Percentiles rank a stretch among this genome's conserved stretches.
Conservation (phyloP, 2,113 vertebrate genomes). For the Mellivora capensis region DNA sequence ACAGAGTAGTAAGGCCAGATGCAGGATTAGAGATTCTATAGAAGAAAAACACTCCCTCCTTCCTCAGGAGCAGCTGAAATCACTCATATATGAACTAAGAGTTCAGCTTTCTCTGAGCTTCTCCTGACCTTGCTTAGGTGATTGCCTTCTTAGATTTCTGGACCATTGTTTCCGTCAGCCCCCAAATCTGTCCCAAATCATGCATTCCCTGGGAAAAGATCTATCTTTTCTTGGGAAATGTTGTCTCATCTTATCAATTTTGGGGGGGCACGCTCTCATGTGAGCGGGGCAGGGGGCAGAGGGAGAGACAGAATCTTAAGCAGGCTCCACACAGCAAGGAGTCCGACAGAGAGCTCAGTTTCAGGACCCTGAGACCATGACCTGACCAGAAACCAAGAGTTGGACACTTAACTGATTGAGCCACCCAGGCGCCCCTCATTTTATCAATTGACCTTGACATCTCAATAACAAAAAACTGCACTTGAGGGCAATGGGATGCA, state of each 20-base stretch:
- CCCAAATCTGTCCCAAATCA: not conserved
- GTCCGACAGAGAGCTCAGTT: no score
- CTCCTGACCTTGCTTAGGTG: not conserved
- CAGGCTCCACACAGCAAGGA: not conserved
- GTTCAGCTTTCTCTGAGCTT: not conserved
- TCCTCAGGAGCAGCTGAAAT: not conserved
- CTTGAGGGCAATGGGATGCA: not conserved
- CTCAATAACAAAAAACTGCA: not conserved
- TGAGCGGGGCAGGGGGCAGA: not conserved
- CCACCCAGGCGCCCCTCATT: not conserved
- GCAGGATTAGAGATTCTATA: not conserved
- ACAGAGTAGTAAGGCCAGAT: not conserved
- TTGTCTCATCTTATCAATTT: not conserved
- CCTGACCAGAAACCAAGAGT: not conserved
- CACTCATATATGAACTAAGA: constrained; percentile 41
- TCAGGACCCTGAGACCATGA: not conserved
- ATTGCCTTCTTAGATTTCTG: not conserved
- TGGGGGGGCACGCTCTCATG: not conserved
- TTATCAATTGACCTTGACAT: not conserved
- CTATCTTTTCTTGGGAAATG: not conserved
- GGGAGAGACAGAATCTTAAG: not conserved
- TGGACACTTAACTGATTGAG: not conserved
- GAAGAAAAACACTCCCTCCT: constrained; percentile 16
- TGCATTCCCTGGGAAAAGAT: not conserved
- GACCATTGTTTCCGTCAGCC: not conserved